These are phyloP conservation scores for Barnardius zonarius DNA, from an alignment of 2,113 vertebrate species.

Conservation along the genomic window DNA sequence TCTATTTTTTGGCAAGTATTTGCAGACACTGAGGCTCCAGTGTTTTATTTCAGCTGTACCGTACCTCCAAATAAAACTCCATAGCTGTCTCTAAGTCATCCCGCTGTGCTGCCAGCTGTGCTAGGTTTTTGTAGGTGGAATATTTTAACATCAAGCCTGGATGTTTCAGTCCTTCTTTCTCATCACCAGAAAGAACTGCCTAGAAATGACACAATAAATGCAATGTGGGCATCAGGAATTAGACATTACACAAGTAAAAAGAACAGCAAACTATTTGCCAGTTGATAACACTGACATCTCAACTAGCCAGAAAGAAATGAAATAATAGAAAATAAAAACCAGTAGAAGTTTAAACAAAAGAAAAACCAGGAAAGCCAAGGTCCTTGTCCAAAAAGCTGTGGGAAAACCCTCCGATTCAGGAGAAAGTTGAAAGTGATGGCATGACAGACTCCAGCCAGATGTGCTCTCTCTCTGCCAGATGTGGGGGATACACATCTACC, in stretches of 20 bases:
- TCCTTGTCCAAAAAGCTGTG: neutral
- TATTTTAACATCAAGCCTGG: slow-evolving; percentile 97
- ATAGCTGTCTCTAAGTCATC: slow-evolving; percentile 92
- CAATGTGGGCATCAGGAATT: accelerated
- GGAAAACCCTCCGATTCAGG: neutral
- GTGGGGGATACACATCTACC: neutral
- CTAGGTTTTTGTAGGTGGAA: slow-evolving; percentile 96
- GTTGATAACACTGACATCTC: neutral
- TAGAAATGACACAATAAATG: slow-evolving; percentile 38
- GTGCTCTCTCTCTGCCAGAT: neutral
- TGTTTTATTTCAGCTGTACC: neutral
- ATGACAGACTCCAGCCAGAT: neutral
- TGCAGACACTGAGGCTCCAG: neutral
- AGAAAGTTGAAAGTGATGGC: neutral
- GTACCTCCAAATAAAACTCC: slow-evolving; percentile 94
- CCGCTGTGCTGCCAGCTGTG: slow-evolving; percentile 84
- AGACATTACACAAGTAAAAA: neutral
- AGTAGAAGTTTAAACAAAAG: neutral
- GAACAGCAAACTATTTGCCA: neutral
- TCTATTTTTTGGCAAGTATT: neutral
- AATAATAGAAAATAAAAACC: neutral
- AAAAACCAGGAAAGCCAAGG: neutral
- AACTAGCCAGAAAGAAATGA: neutral
- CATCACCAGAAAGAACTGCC: slow-evolving; percentile 90
- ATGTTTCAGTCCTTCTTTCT: slow-evolving; percentile 91